Conservation (phyloP, 2,113 vertebrate genomes). For the Podarcis cretensis region DNA sequence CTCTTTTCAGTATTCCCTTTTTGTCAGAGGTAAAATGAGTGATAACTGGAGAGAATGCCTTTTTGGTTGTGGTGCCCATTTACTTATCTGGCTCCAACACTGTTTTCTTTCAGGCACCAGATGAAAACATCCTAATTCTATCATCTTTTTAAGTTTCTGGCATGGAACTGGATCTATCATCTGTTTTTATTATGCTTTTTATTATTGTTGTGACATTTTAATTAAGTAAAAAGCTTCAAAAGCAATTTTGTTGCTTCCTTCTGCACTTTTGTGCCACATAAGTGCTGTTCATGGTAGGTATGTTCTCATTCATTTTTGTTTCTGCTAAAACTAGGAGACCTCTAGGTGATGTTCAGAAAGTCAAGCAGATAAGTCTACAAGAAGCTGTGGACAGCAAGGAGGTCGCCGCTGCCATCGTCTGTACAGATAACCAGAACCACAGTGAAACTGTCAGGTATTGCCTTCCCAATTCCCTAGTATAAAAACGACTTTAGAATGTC, state of each 20-base stretch:
- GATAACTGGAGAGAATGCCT: too few species aligned
- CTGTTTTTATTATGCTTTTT: background rate
- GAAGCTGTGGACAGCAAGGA: conserved; percentile 83
- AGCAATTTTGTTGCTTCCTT: background rate
- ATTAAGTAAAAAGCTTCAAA: too few species aligned
- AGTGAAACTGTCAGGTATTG: conserved; percentile 86
- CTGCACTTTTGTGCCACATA: background rate
- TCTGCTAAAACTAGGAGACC: conserved; percentile 78
- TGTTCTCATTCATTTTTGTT: conserved; percentile 28
- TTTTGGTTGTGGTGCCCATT: too few species aligned
- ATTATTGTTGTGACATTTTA: too few species aligned
- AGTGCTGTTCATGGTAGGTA: background rate
- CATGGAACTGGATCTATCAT: background rate
- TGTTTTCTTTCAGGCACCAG: too few species aligned
- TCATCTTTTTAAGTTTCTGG: too few species aligned
- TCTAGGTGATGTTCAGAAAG: conserved; percentile 77
- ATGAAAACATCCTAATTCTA: too few species aligned
- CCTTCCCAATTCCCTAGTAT: background rate
- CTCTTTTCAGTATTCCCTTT: too few species aligned
- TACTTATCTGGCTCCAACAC: too few species aligned
- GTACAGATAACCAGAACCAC: conserved; percentile 89
- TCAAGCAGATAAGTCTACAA: conserved; percentile 83
- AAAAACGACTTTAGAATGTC: background rate
- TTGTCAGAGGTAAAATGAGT: too few species aligned
- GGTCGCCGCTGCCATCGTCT: conserved; percentile 86